Evolutionary conservation across 2,113 vertebrate species (phyloP), one percentile per base, ranked within the genome.

Genomic region (Microcebus tavaratra): DNA sequence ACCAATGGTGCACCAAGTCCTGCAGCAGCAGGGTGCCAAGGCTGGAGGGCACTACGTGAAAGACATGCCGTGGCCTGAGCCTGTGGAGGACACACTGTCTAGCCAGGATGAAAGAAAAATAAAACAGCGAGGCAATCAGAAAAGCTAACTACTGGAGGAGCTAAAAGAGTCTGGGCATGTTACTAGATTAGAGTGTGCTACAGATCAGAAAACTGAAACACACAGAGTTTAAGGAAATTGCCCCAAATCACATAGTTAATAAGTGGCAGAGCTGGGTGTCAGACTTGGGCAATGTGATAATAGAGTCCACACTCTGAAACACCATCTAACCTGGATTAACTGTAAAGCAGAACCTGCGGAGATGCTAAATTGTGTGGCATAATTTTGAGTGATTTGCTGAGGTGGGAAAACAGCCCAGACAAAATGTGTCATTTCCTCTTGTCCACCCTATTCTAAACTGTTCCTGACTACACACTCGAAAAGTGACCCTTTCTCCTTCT

Each of bases 211-310:
- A 96, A 67, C n/a, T 84, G 61, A 87, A 84, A 68, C 80, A 88
- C n/a, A 36, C 29, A 90, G 27, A 95, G 36, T 85, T 92, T 82
- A 96, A 94, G 76, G 34, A 75, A 91, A 95, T 91, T 97, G 67
- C 68, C 95, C 36, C 3, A 61, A 42, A 63, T 93, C 39, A 68
- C 55, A 48, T 5, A 34, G 15, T 31, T 75, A 42, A 21, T 55
- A 61, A 93, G 68, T 4, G 50, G 88, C 50, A 97, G 89, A 95
- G 59, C 21, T 61, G 61, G 45, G 63, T 93, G 61, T 96, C 57
- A 48, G 25, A 70, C 48, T 55, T 72, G 31, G 39, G 15, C 48
- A 39, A 2, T 89, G n/a, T 86, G 50, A 75, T 61, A 12, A 92
- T 55, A 39, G 45, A 53, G 8, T 23, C 34, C 34, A 21, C 5